These are phyloP conservation scores for Odontomyia ornata DNA, from an alignment of 2,888 invertebrate species.

Conservation along the genomic window DNA sequence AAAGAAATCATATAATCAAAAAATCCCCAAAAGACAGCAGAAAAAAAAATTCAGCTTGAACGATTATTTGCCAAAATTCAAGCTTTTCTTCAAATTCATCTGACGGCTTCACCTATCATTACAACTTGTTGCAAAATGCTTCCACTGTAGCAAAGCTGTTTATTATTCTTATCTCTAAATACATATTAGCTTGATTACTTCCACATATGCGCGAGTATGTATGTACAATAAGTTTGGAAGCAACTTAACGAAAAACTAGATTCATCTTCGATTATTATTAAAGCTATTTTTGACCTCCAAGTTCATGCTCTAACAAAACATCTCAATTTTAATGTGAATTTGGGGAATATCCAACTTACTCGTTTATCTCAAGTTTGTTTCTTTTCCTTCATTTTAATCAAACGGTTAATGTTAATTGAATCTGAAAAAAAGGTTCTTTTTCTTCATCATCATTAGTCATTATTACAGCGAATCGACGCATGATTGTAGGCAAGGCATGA, in stretches of 20 bases:
- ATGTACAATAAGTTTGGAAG: too few relatives aligned
- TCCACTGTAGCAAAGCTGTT: too few relatives aligned
- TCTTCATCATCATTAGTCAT: neutral
- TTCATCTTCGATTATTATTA: neutral
- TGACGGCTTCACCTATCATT: too few relatives aligned
- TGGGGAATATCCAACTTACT: neutral
- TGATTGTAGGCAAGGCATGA: neutral
- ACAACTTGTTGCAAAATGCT: too few relatives aligned
- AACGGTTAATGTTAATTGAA: slow-evolving; percentile 1
- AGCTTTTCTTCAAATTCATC: too few relatives aligned
- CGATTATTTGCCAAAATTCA: too few relatives aligned
- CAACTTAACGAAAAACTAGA: neutral
- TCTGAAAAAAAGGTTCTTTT: neutral
- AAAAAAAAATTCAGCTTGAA: too few relatives aligned
- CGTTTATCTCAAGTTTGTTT: neutral
- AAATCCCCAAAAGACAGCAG: too few relatives aligned
- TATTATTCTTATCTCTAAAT: too few relatives aligned
- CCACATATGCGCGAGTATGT: too few relatives aligned
- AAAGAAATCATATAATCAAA: too few relatives aligned
- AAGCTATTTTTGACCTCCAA: neutral
- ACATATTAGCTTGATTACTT: too few relatives aligned
- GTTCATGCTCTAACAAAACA: neutral
- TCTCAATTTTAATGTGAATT: neutral
- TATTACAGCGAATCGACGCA: neutral
- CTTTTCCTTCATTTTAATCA: neutral